A percentile compares a stretch with the other conserved stretches of the same genome.
Conservation (phyloP, 2,888 invertebrate species). For the Macaria liturata region DNA sequence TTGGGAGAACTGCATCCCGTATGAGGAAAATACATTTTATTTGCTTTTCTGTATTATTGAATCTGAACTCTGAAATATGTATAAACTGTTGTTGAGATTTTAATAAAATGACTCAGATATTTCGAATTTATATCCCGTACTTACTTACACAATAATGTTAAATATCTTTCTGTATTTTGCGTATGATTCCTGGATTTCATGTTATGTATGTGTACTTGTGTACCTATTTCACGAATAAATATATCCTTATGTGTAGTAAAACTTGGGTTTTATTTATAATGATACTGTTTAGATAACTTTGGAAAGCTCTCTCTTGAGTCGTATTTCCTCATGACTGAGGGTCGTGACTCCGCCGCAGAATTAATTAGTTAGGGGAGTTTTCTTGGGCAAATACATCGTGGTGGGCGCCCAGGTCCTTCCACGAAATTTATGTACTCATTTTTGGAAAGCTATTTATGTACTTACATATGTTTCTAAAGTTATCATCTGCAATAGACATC, state of each 20-base stretch:
- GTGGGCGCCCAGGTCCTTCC: too few species aligned
- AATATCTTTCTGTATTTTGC: conserved; percentile 38
- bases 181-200: conserved; percentile 47
- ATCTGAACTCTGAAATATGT: conserved; percentile 30
- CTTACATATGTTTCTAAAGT: too few species aligned
- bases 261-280: conserved; percentile 52
- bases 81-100: conserved; percentile 19
- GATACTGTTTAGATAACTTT: neutral
- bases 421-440: too few species aligned
- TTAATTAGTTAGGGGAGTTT: too few species aligned
- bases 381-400: too few species aligned
- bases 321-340: too few species aligned
- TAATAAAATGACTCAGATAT: conserved; percentile 9
- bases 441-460: too few species aligned
- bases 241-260: conserved; percentile 70
- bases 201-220: conserved; percentile 48
- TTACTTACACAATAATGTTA: conserved; percentile 43
- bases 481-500: too few species aligned
- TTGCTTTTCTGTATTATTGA: neutral
- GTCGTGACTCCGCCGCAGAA: too few species aligned
- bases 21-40: too few species aligned
- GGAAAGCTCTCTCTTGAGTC: too few species aligned
- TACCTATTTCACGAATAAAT: conserved; percentile 64
- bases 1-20: too few species aligned
- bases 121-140: conserved; percentile 37